phyloP scores from a whole-genome alignment of 1,140 invertebrate genomes.

The Zaprionus inermis region DNA sequence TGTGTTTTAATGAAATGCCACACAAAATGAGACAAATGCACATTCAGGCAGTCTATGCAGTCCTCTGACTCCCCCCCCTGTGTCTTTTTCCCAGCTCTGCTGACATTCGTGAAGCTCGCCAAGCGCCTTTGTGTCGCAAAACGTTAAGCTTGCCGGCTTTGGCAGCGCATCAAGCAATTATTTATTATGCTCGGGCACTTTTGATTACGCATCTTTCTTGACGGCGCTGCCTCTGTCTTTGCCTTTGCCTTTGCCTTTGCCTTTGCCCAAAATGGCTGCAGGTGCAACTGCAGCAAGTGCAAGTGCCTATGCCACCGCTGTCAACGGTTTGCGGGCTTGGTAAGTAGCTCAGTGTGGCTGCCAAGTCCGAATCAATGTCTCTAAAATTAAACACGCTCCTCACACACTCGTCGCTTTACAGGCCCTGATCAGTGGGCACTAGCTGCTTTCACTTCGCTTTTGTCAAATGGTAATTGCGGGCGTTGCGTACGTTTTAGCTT shows the following conservation, averaged over 20 bases:
- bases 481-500: background rate
- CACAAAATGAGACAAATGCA: conserved; percentile 46
- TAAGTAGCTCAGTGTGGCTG: conserved; percentile 45
- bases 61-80: background rate
- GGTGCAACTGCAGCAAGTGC: conserved; percentile 7
- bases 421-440: conserved; percentile 21
- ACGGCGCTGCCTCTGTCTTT: background rate
- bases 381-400: too few relatives aligned
- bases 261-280: too few relatives aligned
- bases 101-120: background rate
- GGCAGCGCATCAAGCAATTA: conserved; percentile 50
- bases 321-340: conserved; percentile 66
- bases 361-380: too few relatives aligned
- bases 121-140: conserved; percentile 27
- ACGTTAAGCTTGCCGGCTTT: conserved; percentile 21
- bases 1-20: conserved; percentile 53
- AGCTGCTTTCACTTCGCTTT: background rate
- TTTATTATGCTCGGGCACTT: conserved; percentile 59
- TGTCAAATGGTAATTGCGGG: background rate
- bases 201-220: conserved; percentile 43
- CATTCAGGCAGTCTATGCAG: conserved; percentile 3
- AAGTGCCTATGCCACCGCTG: conserved; percentile 47
- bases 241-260: background rate
- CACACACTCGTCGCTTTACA: too few relatives aligned
- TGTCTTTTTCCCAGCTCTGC: background rate